These are phyloP conservation scores for Planiliza haematocheilus DNA, from an alignment of 2,113 vertebrate genomes.

Conservation along the genomic window DNA sequence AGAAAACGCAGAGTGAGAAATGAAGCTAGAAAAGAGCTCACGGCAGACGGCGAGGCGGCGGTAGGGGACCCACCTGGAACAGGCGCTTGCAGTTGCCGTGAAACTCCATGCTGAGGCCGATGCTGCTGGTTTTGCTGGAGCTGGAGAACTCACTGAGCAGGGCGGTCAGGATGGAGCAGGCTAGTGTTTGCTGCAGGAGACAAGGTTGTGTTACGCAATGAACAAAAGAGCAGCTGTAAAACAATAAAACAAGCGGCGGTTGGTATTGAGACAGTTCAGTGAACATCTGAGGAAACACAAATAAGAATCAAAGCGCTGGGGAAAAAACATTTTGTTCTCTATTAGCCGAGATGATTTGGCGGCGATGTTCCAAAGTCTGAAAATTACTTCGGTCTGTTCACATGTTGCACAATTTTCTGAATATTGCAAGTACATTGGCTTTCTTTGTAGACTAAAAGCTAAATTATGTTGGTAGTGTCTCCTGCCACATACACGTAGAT, in stretches of 20 bases:
- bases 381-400: neutral
- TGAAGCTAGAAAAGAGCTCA: neutral
- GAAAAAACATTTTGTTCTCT: conserved; percentile 4
- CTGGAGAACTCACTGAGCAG: conserved; percentile 98
- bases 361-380: no score
- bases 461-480: neutral
- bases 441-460: neutral
- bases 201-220: conserved; percentile 29
- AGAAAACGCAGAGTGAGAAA: neutral
- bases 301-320: neutral
- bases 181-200: conserved; percentile 93
- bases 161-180: conserved; percentile 97
- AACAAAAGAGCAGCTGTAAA: conserved; percentile 10
- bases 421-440: neutral
- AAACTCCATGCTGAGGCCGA: conserved; percentile 99
- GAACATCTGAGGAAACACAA: neutral
- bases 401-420: neutral
- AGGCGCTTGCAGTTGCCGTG: conserved; percentile 97
- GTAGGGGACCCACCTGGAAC: conserved; percentile 91
- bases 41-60: rapidly evolving
- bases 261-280: neutral
- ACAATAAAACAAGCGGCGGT: conserved; percentile 3
- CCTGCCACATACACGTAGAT: no score
- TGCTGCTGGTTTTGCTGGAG: conserved; percentile 99
- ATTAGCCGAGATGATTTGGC: neutral